Conservation (phyloP, 2,797 vertebrate species). For the Odontamblyopus lacepedii region DNA sequence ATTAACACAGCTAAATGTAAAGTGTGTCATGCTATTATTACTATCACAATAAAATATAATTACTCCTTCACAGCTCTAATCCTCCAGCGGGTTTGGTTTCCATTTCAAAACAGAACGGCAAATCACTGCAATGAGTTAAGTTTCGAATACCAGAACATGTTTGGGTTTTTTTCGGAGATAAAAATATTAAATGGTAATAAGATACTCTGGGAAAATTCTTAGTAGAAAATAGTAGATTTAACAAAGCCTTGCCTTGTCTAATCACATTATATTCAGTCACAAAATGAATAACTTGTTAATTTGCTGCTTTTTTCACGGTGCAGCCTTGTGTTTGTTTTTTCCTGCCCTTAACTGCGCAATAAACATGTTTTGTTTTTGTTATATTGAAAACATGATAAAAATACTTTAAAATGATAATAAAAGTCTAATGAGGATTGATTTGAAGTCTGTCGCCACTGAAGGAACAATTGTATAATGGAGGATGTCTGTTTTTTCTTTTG, state of each 20-base stretch:
- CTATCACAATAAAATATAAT: conserved; percentile 59
- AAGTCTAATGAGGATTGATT: too few species aligned
- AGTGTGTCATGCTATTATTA: conserved; percentile 62
- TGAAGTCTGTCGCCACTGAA: background rate
- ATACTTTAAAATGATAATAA: too few species aligned
- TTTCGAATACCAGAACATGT: conserved; percentile 35
- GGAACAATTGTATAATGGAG: background rate
- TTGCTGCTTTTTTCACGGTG: too few species aligned
- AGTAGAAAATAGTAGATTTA: too few species aligned
- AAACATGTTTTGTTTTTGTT: too few species aligned
- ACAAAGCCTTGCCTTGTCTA: too few species aligned
- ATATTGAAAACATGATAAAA: too few species aligned
- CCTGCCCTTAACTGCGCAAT: too few species aligned
- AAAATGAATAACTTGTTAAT: too few species aligned
- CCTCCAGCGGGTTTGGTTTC: conserved; percentile 47
- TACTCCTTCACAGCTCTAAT: conserved; percentile 59
- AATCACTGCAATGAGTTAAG: conserved; percentile 26
- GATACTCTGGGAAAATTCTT: too few species aligned
- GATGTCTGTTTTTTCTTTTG: background rate
- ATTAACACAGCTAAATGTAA: conserved; percentile 65
- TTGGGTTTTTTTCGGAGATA: background rate
- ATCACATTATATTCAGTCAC: too few species aligned
- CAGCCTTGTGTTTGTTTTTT: too few species aligned
- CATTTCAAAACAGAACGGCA: conserved; percentile 44
- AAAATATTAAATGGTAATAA: conserved; percentile 6